Percentiles rank a stretch among this genome's conserved stretches.
phyloP scores from a whole-genome alignment of 1,140 invertebrate genomes.

The Drosophila azteca region DNA sequence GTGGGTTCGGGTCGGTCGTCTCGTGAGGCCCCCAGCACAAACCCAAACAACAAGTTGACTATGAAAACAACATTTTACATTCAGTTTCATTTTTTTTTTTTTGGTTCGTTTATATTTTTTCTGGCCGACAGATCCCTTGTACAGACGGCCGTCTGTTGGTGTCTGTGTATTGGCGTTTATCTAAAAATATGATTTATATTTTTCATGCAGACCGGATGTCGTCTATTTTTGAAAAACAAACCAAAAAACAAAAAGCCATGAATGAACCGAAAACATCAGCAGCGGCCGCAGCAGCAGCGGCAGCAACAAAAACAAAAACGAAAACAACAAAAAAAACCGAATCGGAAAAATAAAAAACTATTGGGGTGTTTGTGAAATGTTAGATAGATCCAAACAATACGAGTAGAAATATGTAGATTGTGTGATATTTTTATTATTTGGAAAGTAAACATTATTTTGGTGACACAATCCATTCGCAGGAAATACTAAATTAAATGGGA shows the following conservation, averaged over 20 bases:
- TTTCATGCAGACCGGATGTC: constrained; percentile 79
- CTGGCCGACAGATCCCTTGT: constrained; percentile 19
- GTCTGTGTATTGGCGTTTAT: constrained; percentile 66
- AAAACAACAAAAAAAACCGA: constrained; percentile 30
- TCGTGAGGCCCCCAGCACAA: constrained; percentile 22
- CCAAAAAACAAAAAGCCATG: constrained; percentile 35
- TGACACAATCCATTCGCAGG: constrained; percentile 70
- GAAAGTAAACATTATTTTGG: constrained; percentile 40
- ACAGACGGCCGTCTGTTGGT: constrained; percentile 16
- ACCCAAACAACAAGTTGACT: constrained; percentile 53
- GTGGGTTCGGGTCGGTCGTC: constrained; percentile 2
- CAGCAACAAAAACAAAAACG: constrained; percentile 7
- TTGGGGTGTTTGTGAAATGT: constrained; percentile 52
- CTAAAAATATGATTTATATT: constrained; percentile 83
- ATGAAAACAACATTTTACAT: constrained; percentile 55
- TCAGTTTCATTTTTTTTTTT: constrained; percentile 8
- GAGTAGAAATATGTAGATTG: constrained; percentile 35
- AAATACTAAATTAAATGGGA: constrained; percentile 79
- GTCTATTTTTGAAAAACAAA: constrained; percentile 78
- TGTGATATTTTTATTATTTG: constrained; percentile 40
- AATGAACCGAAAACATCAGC: constrained; percentile 44
- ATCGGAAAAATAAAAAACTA: constrained; percentile 52
- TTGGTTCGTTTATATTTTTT: constrained; percentile 29
- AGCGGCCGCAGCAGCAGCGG: constrained; percentile 2
- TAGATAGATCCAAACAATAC: constrained; percentile 40